Base-by-base conservation (phyloP, 2,797 vertebrate species). In the Cottoperca gobio region DNA sequence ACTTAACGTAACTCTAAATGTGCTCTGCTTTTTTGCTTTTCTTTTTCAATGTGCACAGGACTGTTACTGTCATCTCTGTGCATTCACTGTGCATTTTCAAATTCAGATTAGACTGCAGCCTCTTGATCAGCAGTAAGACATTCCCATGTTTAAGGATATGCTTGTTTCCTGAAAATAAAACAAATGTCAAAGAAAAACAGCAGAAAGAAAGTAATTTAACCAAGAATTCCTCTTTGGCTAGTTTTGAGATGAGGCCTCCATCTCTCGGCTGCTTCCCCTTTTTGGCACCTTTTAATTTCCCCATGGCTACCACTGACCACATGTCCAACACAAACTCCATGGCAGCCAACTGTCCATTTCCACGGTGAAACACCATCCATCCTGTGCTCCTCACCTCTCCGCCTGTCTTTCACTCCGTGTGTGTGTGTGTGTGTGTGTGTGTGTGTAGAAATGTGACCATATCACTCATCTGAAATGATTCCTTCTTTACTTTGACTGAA, bases 341-440 rank as follows among this genome's bases (percentile, higher is more conserved):
- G 63, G 69, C 67, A 39, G 49, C 65, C 2, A 10, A 31, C 43
- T 72, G 76, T 76, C 70, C 77, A 83, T 86, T 70, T 75, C 77
- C 86, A 84, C 63, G 61, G 86, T 80, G 76, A 87, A 83, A 65
- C 73, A 84, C 82, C 91, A 92, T 93, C 84, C 93, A 93, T 93
- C 91, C 87, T 91, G 92, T 94, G 89, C 89, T 89, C 91, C 91
- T 90, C 93, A 93, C 93, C 84, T 90, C 69, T 91, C 91, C 86
- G 76, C 86, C 90, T 86, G 88, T 91, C 85, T 91, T 26, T 89
- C 89, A 86, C 83, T 82, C 84, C 74, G 24, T 52, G 19, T 49
- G n/a, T 40, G 19, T 45, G 43, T 33, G 11, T 60, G 48, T 43
- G 33, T 46, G 54, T 31, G n/a, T 40, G 14, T 66, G n/a, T 65